phyloP scores from a whole-genome alignment of 30 jellyfish, hydroid and myxozoan species.

The Haliclystus octoradiatus region DNA sequence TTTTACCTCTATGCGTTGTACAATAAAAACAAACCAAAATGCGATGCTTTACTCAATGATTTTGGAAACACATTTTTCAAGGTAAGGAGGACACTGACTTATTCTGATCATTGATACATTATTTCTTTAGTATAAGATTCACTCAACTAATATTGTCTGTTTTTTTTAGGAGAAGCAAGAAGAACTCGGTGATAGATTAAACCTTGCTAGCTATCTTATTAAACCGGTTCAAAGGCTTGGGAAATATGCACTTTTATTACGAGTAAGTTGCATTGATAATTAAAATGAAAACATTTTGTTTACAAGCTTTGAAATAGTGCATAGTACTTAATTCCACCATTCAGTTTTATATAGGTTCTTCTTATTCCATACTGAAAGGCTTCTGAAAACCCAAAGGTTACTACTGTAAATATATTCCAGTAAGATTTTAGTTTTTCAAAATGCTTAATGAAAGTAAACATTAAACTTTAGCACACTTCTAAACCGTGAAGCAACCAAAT shows the following conservation, averaged over 20 bases:
- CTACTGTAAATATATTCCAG: too few species aligned
- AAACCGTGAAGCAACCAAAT: too few species aligned
- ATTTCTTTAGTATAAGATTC: too few species aligned
- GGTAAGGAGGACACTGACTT: conserved; percentile 25
- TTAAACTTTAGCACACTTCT: too few species aligned
- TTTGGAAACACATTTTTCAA: conserved; percentile 74
- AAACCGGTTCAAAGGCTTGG: conserved; percentile 99
- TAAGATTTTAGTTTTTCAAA: too few species aligned
- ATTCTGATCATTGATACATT: neutral
- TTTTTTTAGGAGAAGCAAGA: conserved; percentile 58
- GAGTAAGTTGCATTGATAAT: conserved; percentile 15
- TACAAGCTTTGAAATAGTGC: neutral
- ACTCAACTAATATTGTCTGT: too few species aligned
- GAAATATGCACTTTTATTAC: conserved; percentile 66
- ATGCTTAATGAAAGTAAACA: too few species aligned
- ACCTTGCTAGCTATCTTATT: conserved; percentile 86
- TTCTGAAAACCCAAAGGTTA: too few species aligned
- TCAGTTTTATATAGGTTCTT: too few species aligned
- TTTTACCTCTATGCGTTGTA: conserved; percentile 85
- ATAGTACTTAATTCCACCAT: too few species aligned
- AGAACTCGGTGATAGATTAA: conserved; percentile 74
- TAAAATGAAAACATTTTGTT: neutral
- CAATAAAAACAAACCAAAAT: conserved; percentile 91
- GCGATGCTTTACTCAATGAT: conserved; percentile 76
- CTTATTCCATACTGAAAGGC: too few species aligned